Evolutionary conservation across 2,113 vertebrate genomes (phyloP), one percentile per base, ranked within the genome.

Genomic region (Pedionomus torquatus): DNA sequence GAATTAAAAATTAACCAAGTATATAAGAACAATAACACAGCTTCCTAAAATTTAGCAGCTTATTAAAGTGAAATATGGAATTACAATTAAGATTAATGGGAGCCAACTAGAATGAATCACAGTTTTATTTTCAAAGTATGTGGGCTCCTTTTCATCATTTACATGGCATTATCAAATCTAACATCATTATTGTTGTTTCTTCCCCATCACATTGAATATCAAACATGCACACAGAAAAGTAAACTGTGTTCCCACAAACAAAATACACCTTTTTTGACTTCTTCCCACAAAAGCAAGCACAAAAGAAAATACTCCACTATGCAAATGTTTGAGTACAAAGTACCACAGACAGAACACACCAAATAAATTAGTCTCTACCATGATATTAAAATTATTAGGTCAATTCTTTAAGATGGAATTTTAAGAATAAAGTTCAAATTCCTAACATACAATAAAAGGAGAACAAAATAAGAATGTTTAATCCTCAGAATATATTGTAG

Each of bases 31-130:
- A 95, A 89, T 90, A 96, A 78, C 60, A 92, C 41, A 75, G 83
- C 41, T 95, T 93, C 94, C 85, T 60, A 65, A 97, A 96, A 91
- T 44, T 61, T 51, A 94, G 44, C 83, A 95, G 44, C 15, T 13
- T 51, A 95, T 88, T 91, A 93, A 65, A 66, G 51, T 82, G 89
- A 97, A 96, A 87, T 80, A 80, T 51, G 75, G 66, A 81, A 57
- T 71, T 94, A 85, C 81, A 93, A 93, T 79, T 91, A 95, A 91
- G 85, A 95, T 97, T 95, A 96, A 97, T 94, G 80, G 44, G n/a
- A 84, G 26, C 14, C 31, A 70, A 81, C 25, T 44, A 72, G 54
- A 95, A 84, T 72, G 68, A 97, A 96, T 94, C 84, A 91, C 86
- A 87, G 79, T 89, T 97, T 89, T 92, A 44, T 90, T 88, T 91